These are phyloP conservation scores for Chymomyza amoena DNA, from an alignment of 2,888 invertebrate species.

Conservation along the genomic window DNA sequence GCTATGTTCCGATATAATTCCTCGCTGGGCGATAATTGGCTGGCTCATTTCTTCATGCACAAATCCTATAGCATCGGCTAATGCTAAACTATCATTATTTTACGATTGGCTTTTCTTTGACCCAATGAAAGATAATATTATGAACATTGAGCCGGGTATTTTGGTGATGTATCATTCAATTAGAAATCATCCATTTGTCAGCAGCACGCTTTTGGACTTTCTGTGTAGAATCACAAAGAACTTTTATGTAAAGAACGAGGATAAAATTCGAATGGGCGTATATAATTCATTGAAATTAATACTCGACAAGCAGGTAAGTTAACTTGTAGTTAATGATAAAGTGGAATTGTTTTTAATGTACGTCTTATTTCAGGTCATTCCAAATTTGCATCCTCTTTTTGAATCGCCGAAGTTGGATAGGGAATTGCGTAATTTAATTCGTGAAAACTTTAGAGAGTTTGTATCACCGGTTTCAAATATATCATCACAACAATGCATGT, in stretches of 20 bases:
- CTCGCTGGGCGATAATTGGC: constrained; percentile 86
- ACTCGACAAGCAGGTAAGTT: constrained; percentile 86
- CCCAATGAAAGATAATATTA: constrained; percentile 83
- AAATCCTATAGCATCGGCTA: constrained; percentile 83
- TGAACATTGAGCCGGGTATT: constrained; percentile 86
- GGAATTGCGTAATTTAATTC: constrained; percentile 86
- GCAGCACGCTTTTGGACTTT: constrained; percentile 84
- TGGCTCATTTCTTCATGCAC: constrained; percentile 85
- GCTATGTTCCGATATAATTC: constrained; percentile 84
- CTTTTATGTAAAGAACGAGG: constrained; percentile 77
- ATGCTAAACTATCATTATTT: constrained; percentile 84
- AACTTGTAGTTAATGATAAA: neutral
- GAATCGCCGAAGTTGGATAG: constrained; percentile 82
- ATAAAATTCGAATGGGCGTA: constrained; percentile 79
- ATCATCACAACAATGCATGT: constrained; percentile 55
- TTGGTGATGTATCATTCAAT: constrained; percentile 86
- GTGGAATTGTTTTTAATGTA: neutral
- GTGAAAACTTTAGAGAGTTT: constrained; percentile 95
- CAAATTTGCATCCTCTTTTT: constrained; percentile 82
- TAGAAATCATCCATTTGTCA: constrained; percentile 83
- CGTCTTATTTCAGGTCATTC: constrained; percentile 79
- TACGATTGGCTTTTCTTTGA: constrained; percentile 87
- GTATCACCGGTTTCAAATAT: constrained; percentile 59
- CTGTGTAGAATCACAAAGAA: constrained; percentile 82
- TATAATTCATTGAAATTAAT: constrained; percentile 78